These are phyloP conservation scores for Columba janthina DNA, from an alignment of 2,113 vertebrate genomes.

Conservation along the genomic window DNA sequence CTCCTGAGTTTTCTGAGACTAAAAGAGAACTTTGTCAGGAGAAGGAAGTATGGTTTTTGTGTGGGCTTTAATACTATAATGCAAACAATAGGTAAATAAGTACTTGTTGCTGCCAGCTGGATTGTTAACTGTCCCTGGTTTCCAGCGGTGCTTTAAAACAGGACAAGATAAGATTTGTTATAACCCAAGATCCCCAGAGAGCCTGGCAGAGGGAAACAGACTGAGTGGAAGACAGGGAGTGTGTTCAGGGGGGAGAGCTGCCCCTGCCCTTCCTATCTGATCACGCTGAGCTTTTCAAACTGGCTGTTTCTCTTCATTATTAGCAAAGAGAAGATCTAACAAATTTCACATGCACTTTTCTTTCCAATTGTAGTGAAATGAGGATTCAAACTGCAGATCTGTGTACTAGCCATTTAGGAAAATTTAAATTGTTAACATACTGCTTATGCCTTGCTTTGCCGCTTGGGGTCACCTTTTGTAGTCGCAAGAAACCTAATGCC, in stretches of 20 bases:
- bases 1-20: background rate
- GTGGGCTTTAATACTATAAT: background rate
- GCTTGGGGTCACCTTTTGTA: constrained; percentile 24
- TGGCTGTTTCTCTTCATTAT: background rate
- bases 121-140: background rate
- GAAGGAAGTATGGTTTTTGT: background rate
- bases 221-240: fast-evolving
- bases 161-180: background rate
- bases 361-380: background rate
- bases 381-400: background rate
- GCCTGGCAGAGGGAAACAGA: background rate
- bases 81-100: background rate
- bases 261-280: background rate
- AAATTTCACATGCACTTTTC: background rate
- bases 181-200: background rate
- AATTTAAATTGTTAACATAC: background rate
- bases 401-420: background rate
- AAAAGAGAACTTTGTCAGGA: background rate
- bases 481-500: fast-evolving
- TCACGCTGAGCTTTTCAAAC: background rate
- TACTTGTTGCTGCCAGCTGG: background rate
- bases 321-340: background rate
- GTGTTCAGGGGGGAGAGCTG: background rate
- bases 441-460: background rate
- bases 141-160: background rate